A percentile compares a stretch with the other conserved stretches of the same genome.
These are phyloP conservation scores for Synanthedon myopaeformis DNA, from an alignment of 2,888 invertebrate genomes.

Conservation along the genomic window DNA sequence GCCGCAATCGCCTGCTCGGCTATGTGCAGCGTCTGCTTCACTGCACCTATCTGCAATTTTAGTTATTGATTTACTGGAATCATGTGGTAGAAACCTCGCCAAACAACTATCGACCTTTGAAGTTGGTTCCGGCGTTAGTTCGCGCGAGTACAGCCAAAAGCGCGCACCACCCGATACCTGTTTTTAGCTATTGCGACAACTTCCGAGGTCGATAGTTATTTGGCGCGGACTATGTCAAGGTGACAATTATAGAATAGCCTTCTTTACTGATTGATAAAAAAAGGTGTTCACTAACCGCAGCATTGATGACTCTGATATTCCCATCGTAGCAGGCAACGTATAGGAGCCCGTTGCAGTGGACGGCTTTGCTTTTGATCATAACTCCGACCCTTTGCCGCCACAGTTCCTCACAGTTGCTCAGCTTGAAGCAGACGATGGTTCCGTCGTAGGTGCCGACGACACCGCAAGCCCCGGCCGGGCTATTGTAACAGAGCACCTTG, in stretches of 20 bases:
- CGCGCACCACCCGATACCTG: too few species aligned
- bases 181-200: too few species aligned
- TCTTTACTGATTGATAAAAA: not conserved
- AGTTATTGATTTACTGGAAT: too few species aligned
- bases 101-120: too few species aligned
- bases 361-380: conserved; percentile 74
- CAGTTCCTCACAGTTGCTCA: conserved; percentile 58
- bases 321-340: conserved; percentile 82
- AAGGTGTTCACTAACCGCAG: conserved; percentile 45
- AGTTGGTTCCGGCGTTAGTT: too few species aligned
- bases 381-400: conserved; percentile 74
- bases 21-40: conserved; percentile 39
- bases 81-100: too few species aligned
- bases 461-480: conserved; percentile 42
- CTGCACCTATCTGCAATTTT: conserved; percentile 58
- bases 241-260: not conserved
- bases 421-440: conserved; percentile 74
- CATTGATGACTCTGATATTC: conserved; percentile 69
- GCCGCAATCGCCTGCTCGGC: conserved; percentile 60
- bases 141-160: too few species aligned
- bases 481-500: conserved; percentile 52
- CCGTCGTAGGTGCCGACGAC: conserved; percentile 85
- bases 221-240: too few species aligned
- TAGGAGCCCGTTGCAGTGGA: conserved; percentile 42
- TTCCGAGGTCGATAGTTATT: too few species aligned